Evolutionary conservation across 2,888 invertebrate species (phyloP), one percentile per base, ranked within the genome.

Genomic region (Ophraella communa): DNA sequence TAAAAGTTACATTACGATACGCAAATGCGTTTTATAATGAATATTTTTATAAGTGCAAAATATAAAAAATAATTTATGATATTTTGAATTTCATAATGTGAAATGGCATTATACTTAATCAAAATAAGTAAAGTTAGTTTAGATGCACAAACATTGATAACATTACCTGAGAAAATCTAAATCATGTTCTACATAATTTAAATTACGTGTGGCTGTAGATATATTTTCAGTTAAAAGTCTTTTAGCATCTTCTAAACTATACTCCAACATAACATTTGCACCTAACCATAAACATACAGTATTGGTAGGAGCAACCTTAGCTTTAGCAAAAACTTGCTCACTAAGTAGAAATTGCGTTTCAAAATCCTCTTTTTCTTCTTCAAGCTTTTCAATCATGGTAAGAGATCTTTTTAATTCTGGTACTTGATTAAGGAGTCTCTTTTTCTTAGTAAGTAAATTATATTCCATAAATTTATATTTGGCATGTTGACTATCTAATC

Each of bases 381-480:
- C 91, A 69, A 98, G 84, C 79, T 95, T 92, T 78, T 92, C 90
- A 67, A 98, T 92, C 90, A 97, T 95, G 79, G 94, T 92, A 72
- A 98, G 81, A 0, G 97, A 95, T 69, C 94, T 88, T 74, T 93
- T 91, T 72, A 98, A 85, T 80, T 98, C 98, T n/a, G 97, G 96
- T 72, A 98, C 93, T 84, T 98, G 97, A 62, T 89, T 89, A 76
- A 93, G 91, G 64, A 98, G 84, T 81, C 95, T 89, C 76, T 91
- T 89, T 71, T 94, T 91, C 75, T 96, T 95, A 11, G 94, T 91
- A 58, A 90, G 87, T 70, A 98, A 86, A 81, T 95, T 96, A 75
- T 90, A 91, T 83, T 98, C 98, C 95, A 98, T 96, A 80, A 95
- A 95, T 84, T 97, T 96, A 82, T 98, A 98, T 86, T 98, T 97